phyloP scores from a whole-genome alignment of 2,797 vertebrate species.

The Enteromius fasciolatus region DNA sequence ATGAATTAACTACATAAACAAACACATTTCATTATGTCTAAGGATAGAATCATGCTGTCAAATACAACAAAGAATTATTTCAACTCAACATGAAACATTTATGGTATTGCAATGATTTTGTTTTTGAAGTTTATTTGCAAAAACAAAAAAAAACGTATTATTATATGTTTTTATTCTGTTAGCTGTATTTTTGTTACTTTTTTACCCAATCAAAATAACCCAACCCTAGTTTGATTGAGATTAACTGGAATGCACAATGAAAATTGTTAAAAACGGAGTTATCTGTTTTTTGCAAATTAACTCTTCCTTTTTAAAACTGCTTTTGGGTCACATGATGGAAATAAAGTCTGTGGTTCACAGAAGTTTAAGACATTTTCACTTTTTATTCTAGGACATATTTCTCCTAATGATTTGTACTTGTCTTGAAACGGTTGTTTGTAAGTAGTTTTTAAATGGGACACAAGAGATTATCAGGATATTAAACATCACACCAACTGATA shows the following conservation, averaged over 20 bases:
- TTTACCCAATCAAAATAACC: no score
- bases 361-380: not conserved
- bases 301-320: not conserved
- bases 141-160: no score
- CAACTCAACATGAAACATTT: not conserved
- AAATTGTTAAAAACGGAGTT: no score
- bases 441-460: no score
- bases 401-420: not conserved
- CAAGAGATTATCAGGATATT: not conserved
- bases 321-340: not conserved
- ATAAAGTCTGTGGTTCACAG: not conserved
- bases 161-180: no score
- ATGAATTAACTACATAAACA: constrained; percentile 77
- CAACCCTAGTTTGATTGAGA: no score
- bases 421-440: no score
- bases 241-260: no score
- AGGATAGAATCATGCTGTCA: not conserved
- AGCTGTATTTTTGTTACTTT: no score
- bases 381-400: not conserved
- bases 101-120: no score
- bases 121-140: no score
- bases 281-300: no score
- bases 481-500: not conserved
- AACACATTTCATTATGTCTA: not conserved
- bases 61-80: not conserved